These are phyloP conservation scores for Agriopis aurantiaria DNA, from an alignment of 2,888 invertebrate species.

Conservation along the genomic window DNA sequence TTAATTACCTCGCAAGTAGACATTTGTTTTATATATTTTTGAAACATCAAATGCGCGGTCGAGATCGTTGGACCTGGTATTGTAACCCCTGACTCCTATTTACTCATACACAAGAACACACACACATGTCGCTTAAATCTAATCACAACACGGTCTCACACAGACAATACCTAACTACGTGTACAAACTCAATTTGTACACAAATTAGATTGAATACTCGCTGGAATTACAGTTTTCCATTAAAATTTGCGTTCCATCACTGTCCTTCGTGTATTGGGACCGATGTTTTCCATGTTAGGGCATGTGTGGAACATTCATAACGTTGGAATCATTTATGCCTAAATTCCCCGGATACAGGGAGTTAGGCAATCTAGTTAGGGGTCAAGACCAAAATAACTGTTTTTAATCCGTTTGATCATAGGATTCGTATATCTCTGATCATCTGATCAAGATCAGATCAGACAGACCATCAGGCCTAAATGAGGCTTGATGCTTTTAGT, in stretches of 20 bases:
- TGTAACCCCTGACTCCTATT: too few relatives aligned
- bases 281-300: slow-evolving; percentile 10
- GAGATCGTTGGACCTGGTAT: too few relatives aligned
- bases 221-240: slow-evolving; percentile 19
- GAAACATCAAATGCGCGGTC: too few relatives aligned
- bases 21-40: too few relatives aligned
- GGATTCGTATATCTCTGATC: too few relatives aligned
- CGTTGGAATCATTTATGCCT: background rate
- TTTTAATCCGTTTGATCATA: background rate
- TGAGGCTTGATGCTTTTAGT: too few relatives aligned
- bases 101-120: slow-evolving; percentile 4
- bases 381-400: background rate
- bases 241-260: slow-evolving; percentile 4
- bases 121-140: background rate
- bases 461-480: too few relatives aligned
- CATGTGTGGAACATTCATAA: background rate
- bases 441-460: too few relatives aligned
- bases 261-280: slow-evolving; percentile 10
- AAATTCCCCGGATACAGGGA: background rate
- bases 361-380: slow-evolving; percentile 1
- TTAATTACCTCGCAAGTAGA: too few relatives aligned
- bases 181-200: slow-evolving; percentile 19
- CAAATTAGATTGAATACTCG: slow-evolving; percentile 21
- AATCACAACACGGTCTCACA: slow-evolving; percentile 8
- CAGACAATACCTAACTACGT: slow-evolving; percentile 7